Base-by-base conservation (phyloP, 2,888 invertebrate genomes). In the Eilema griseolum region DNA sequence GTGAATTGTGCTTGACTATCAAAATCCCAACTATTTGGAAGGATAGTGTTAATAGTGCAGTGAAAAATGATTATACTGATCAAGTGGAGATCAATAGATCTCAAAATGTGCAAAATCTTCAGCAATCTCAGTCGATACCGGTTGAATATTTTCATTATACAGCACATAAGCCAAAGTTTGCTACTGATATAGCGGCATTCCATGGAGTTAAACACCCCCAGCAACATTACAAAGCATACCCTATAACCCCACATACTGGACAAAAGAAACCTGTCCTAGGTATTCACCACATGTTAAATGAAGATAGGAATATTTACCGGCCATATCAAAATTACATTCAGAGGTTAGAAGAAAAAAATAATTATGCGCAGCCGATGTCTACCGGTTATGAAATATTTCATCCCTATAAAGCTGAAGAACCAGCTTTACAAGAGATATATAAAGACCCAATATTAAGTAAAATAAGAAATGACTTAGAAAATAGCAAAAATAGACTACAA, bases 111-210 rank as follows among this genome's bases (percentile, higher is more conserved):
- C 67, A 72, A n/a, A 59, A 28, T 1, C 73, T 72, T 16, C 71
- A 75, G 41, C 70, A 72, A 65, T 64, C 71, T 12, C 68, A 79
- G 59, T 80, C 86, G 0, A 85, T 90, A 56, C 92, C 93, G 0
- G 74, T 78, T 2, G 90, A 94, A 62, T 95, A 95, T 75, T 95
- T 95, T 72, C 85, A 90, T 74, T 95, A 95, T 73, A 86, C 91
- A 3, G 93, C 93, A 0, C 88, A 90, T 28, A 95, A 95, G 82
- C 95, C 95, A 1, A 91, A 91, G 67, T 94, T 94, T 75, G 93
- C 93, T 11, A 81, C 89, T 33, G 91, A 95, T 26, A 81, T 94
- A 57, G 94, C 95, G 0, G 81, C 85, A n/a, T 91, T 90, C 69
- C 93, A 95, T 76, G 94, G 92, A 70, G 93, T 93, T 2, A 83